phyloP scores from a whole-genome alignment of 2,113 vertebrate species.

The Orientallactaga bullata region DNA sequence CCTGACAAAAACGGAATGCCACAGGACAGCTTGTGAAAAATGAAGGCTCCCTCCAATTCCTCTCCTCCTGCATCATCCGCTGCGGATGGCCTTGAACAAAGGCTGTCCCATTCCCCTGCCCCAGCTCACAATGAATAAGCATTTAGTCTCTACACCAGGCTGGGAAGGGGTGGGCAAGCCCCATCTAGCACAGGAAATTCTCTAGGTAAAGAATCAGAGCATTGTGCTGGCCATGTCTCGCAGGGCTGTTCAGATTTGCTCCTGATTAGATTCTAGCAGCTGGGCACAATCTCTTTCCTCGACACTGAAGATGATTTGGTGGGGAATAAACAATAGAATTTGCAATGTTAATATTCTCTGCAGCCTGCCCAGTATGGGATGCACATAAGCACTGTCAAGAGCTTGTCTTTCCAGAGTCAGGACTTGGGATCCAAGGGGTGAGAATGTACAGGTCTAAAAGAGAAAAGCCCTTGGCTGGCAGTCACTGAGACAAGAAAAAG shows the following conservation, averaged over 20 bases:
- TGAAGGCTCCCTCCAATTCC: background rate
- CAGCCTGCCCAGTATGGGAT: slow-evolving; percentile 43
- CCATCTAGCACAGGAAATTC: slow-evolving; percentile 55
- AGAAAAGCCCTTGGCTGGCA: background rate
- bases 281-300: slow-evolving; percentile 58
- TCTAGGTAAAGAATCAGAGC: slow-evolving; percentile 45
- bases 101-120: background rate
- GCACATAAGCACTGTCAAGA: slow-evolving; percentile 45
- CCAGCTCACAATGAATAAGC: background rate
- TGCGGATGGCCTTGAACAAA: background rate
- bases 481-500: background rate
- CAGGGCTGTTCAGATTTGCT: slow-evolving; percentile 19
- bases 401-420: slow-evolving; percentile 2
- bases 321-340: slow-evolving; percentile 63
- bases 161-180: background rate
- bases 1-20: slow-evolving; percentile 34
- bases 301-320: slow-evolving; percentile 34
- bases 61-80: background rate
- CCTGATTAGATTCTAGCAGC: slow-evolving; percentile 68
- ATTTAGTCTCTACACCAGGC: background rate
- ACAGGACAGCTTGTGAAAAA: slow-evolving; percentile 60
- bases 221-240: slow-evolving; percentile 17
- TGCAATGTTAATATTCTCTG: slow-evolving; percentile 61
- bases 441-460: slow-evolving; percentile 7
- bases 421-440: background rate